Evolutionary conservation across 1,140 invertebrate species (phyloP).

Genomic region (Drosophila bifasciata): DNA sequence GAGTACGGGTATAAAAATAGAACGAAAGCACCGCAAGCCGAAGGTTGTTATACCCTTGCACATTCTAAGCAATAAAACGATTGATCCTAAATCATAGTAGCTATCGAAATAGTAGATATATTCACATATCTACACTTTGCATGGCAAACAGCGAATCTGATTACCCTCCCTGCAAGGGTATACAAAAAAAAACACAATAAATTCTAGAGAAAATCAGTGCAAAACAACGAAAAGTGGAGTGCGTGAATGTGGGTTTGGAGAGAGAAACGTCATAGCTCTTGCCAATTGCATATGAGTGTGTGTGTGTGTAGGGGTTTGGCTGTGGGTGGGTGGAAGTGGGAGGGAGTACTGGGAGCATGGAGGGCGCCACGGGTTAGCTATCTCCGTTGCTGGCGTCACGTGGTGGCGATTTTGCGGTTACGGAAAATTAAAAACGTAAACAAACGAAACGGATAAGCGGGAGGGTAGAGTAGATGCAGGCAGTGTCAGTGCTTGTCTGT

Average conservation of each 20-base stretch:
- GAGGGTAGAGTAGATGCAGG: background rate
- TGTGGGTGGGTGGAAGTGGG: background rate
- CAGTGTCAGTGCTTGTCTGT: constrained; percentile 8
- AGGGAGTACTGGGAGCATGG: constrained; percentile 20
- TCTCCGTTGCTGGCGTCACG: constrained; percentile 50
- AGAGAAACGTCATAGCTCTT: constrained; percentile 35
- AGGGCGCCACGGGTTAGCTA: background rate
- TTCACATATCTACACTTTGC: no score
- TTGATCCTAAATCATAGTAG: no score
- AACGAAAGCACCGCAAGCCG: constrained; percentile 3
- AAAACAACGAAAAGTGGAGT: constrained; percentile 19
- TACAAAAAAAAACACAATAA: no score
- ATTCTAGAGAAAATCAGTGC: constrained; percentile 49
- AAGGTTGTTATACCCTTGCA: no score
- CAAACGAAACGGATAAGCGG: constrained; percentile 38
- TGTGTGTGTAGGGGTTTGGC: constrained; percentile 9
- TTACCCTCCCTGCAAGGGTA: no score
- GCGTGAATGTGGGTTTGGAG: background rate
- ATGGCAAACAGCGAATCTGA: no score
- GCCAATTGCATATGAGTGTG: constrained; percentile 25
- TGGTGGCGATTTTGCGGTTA: constrained; percentile 56
- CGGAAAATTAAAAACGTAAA: constrained; percentile 71
- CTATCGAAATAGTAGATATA: no score
- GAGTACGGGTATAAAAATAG: no score
- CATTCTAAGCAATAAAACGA: no score